These are phyloP conservation scores for Neopipo cinnamomea DNA, from an alignment of 2,113 vertebrate genomes.

Conservation along the genomic window DNA sequence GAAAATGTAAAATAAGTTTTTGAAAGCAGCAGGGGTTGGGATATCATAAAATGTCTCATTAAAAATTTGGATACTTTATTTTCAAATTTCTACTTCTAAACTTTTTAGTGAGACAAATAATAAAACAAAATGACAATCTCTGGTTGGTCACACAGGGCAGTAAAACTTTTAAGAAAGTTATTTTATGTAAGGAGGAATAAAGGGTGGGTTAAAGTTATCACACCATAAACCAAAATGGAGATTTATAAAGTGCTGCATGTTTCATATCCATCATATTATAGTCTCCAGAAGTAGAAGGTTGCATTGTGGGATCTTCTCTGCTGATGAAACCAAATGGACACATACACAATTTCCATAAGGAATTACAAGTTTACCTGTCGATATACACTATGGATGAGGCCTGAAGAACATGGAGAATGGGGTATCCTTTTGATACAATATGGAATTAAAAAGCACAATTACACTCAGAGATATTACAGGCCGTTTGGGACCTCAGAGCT, in stretches of 20 bases:
- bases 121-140: not conserved
- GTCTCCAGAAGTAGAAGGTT: not conserved
- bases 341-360: not conserved
- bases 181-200: not conserved
- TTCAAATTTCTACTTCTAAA: not conserved
- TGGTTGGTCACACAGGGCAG: not conserved
- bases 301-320: not conserved
- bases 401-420: not conserved
- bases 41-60: slow-evolving; percentile 9
- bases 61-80: not conserved
- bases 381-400: accelerated
- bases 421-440: not conserved
- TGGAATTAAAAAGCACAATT: not conserved
- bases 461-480: not conserved
- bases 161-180: not conserved
- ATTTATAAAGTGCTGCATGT: not conserved
- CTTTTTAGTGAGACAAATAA: not conserved
- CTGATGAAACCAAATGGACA: not conserved
- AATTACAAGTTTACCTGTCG: not conserved
- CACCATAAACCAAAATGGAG: not conserved
- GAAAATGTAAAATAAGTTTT: not conserved
- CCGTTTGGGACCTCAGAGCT: not conserved
- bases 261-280: not conserved
- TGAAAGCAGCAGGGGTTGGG: not conserved
- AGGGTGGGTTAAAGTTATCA: not conserved